phyloP scores from a whole-genome alignment of 2,888 invertebrate genomes.

The Nebria brevicollis region DNA sequence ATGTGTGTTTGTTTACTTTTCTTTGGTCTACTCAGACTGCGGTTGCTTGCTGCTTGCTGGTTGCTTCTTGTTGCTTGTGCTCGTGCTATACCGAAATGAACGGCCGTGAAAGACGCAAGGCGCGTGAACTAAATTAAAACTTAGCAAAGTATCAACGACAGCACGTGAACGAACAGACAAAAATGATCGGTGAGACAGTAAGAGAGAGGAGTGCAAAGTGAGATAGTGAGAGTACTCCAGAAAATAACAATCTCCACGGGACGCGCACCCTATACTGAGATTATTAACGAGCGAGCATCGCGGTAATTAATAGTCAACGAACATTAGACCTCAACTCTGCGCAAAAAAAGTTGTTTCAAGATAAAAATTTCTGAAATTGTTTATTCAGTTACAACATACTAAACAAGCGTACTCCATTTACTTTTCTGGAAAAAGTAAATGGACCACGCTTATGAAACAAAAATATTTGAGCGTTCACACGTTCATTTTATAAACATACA shows the following conservation, averaged over 20 bases:
- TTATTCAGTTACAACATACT: not conserved
- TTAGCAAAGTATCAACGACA: conserved; percentile 37
- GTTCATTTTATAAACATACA: not conserved
- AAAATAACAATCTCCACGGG: conserved; percentile 45
- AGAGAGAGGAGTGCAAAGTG: conserved; percentile 9
- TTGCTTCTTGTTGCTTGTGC: not conserved
- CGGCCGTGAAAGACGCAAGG: not conserved
- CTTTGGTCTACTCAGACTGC: not conserved
- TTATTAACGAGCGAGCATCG: conserved; percentile 45
- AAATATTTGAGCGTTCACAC: not conserved
- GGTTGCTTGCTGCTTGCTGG: no score
- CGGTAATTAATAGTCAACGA: conserved; percentile 34
- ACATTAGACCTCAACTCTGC: not conserved
- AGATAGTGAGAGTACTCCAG: conserved; percentile 28
- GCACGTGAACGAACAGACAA: conserved; percentile 13
- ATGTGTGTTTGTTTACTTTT: not conserved
- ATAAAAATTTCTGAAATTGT: not conserved
- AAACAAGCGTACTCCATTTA: not conserved
- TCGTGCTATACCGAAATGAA: not conserved
- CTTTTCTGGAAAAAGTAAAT: not conserved
- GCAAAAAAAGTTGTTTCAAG: conserved; percentile 1
- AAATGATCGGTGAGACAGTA: not conserved
- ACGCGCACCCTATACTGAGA: conserved; percentile 43
- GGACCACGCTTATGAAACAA: not conserved
- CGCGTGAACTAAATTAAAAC: conserved; percentile 38